phyloP scores from a whole-genome alignment of 2,113 vertebrate species.

The Xiphophorus maculatus region DNA sequence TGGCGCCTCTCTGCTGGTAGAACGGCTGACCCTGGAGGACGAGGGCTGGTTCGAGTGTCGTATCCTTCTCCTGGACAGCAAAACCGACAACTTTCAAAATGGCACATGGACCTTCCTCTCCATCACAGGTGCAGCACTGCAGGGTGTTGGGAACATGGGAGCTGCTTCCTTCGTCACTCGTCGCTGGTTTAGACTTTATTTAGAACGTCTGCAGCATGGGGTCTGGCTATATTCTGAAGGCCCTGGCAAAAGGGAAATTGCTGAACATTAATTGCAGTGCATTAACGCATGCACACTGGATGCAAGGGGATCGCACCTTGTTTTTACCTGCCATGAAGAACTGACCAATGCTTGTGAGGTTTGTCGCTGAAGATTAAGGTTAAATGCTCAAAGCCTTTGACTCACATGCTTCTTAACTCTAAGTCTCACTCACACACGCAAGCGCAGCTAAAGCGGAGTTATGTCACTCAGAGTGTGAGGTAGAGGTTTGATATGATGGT shows the following conservation, averaged over 20 bases:
- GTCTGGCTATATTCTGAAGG: conserved; percentile 34
- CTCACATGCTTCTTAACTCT: neutral
- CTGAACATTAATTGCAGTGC: conserved; percentile 5
- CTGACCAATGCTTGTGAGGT: neutral
- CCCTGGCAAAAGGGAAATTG: conserved; percentile 26
- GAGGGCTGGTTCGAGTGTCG: conserved; percentile 98
- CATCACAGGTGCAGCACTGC: conserved; percentile 85
- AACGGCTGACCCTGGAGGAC: conserved; percentile 87
- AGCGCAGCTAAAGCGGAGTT: conserved; percentile 4
- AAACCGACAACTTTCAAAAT: conserved; percentile 89
- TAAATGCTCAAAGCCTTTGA: conserved; percentile 29
- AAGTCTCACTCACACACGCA: neutral
- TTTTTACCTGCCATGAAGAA: conserved; percentile 28
- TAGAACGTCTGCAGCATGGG: conserved; percentile 52
- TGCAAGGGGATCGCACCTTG: conserved; percentile 10
- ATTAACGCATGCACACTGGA: conserved; percentile 1
- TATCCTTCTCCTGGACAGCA: conserved; percentile 89
- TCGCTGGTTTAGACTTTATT: conserved; percentile 40
- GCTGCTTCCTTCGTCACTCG: conserved; percentile 29
- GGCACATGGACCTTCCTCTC: conserved; percentile 97
- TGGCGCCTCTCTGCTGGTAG: conserved; percentile 89
- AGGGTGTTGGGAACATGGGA: conserved; percentile 41
- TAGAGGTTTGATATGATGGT: conserved; percentile 17
- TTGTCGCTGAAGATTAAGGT: conserved; percentile 24
- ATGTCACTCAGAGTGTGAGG: conserved; percentile 14